Conservation (phyloP, 2,113 vertebrate genomes). For the Ochotona curzoniae region DNA sequence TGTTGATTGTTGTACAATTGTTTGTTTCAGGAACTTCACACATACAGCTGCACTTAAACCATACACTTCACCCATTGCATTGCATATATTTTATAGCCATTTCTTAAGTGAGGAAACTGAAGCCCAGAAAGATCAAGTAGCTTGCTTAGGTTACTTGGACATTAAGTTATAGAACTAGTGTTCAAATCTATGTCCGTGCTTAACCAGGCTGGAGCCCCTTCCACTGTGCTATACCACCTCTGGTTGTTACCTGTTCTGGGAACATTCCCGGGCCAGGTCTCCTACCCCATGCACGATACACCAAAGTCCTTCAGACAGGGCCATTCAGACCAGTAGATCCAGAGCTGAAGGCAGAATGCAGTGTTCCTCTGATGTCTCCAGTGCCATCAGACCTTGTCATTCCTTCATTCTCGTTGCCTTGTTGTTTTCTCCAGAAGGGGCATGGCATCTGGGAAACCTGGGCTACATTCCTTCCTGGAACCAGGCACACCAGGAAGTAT, state of each 20-base stretch:
- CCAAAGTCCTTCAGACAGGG: background rate
- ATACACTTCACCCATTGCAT: background rate
- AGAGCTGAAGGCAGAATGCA: fast-evolving
- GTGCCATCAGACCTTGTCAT: background rate
- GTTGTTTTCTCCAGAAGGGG: background rate
- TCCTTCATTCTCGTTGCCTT: background rate
- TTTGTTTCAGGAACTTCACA: background rate
- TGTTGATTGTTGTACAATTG: background rate
- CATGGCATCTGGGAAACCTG: background rate
- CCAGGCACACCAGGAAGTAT: background rate
- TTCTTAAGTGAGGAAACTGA: conserved; percentile 35
- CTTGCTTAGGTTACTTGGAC: conserved; percentile 1
- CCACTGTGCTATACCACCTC: background rate
- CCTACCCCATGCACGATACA: background rate
- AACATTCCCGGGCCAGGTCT: background rate
- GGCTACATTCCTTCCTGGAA: background rate
- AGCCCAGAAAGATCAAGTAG: background rate
- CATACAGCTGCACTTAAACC: background rate
- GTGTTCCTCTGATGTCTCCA: too few relatives aligned
- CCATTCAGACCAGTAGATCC: background rate
- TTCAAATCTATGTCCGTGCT: background rate
- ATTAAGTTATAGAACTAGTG: background rate
- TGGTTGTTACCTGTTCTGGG: background rate
- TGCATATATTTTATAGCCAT: conserved; percentile 44
- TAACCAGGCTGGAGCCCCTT: background rate